phyloP scores from a whole-genome alignment of 2,113 vertebrate species.

The Aspiorhynchus laticeps region DNA sequence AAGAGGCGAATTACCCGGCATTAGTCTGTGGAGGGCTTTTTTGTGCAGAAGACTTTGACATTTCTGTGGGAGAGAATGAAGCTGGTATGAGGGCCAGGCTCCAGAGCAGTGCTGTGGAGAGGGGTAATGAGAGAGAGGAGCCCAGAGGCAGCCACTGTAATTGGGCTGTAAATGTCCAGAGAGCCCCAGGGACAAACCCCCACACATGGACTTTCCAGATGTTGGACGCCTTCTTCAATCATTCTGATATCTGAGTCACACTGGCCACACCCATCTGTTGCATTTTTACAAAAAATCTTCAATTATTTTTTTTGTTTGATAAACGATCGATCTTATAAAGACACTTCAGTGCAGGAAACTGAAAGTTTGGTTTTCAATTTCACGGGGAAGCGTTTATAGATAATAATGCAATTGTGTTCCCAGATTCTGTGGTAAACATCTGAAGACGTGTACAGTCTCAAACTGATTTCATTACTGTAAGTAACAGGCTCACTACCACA shows the following conservation, averaged over 20 bases:
- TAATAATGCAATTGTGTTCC: not conserved
- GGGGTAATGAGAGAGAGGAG: conserved; percentile 43
- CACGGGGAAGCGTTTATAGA: conserved; percentile 2
- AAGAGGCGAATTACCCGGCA: conserved; percentile 17
- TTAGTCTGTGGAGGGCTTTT: conserved; percentile 20
- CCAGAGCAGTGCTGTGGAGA: conserved; percentile 33
- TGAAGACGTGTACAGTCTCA: conserved; percentile 47
- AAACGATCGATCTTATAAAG: not conserved
- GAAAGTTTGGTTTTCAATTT: conserved; percentile 10
- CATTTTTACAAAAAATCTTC: conserved; percentile 49
- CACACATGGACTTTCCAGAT: conserved; percentile 59
- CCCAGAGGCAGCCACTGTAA: conserved; percentile 46
- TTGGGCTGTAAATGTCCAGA: conserved; percentile 41
- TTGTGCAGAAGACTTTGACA: conserved; percentile 19
- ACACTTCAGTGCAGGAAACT: not conserved
- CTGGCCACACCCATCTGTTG: conserved; percentile 31
- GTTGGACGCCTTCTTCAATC: conserved; percentile 51
- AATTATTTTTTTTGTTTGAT: conserved; percentile 28
- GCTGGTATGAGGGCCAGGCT: conserved; percentile 24
- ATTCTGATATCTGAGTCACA: not conserved
- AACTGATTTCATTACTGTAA: conserved; percentile 46
- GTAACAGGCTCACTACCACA: conserved; percentile 52
- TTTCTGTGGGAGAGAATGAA: conserved; percentile 20
- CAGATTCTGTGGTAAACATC: conserved; percentile 11
- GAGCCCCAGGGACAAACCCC: conserved; percentile 30